A percentile compares a stretch with the other conserved stretches of the same genome.
These are phyloP conservation scores for Lethenteron reissneri DNA, from an alignment of 2,113 vertebrate species.

Conservation along the genomic window DNA sequence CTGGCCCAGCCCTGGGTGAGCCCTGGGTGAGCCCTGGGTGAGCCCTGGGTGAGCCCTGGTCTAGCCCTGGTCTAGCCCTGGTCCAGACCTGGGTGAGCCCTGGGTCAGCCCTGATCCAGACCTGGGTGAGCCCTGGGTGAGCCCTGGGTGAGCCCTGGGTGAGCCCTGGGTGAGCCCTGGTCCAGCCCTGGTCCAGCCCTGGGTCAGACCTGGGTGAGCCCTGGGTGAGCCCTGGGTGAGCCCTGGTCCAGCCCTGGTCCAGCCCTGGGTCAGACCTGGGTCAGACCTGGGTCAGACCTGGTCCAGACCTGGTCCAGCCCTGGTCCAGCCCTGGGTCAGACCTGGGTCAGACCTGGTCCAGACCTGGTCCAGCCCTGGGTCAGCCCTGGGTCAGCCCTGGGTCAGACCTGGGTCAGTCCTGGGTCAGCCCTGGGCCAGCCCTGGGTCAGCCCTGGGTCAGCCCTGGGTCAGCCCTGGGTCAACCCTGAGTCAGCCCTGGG, in stretches of 20 bases:
- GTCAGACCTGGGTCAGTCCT: too few species aligned
- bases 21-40: too few species aligned
- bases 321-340: slow-evolving; percentile 11
- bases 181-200: background rate
- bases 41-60: too few species aligned
- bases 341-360: background rate
- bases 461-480: too few species aligned
- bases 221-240: background rate
- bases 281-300: slow-evolving; percentile 9
- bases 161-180: too few species aligned
- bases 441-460: too few species aligned
- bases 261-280: slow-evolving; percentile 16
- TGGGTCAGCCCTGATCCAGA: background rate
- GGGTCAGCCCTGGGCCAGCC: too few species aligned
- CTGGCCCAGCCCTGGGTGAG: too few species aligned
- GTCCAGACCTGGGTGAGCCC: slow-evolving; percentile 15
- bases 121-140: background rate
- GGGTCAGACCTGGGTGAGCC: slow-evolving; percentile 15
- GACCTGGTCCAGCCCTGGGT: too few species aligned
- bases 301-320: slow-evolving; percentile 15
- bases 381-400: too few species aligned
- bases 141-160: too few species aligned
- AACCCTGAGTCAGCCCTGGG: too few species aligned
- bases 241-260: background rate
- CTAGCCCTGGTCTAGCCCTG: background rate